Percentiles rank a stretch among this genome's conserved stretches.
Conservation (phyloP, 2,113 vertebrate species). For the Dasyornis broadbenti region DNA sequence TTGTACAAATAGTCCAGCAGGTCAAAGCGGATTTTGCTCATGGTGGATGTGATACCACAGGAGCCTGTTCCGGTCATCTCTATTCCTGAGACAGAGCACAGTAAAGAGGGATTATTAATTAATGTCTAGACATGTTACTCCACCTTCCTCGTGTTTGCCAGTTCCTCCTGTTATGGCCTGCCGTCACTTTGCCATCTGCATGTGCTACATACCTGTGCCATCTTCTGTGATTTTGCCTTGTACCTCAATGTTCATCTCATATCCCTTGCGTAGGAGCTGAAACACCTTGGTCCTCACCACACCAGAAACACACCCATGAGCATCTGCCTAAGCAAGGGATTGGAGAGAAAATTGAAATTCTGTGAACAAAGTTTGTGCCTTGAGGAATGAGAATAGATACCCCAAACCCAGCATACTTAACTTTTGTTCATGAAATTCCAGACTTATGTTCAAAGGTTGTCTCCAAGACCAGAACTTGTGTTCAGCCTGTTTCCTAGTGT, state of each 20-base stretch:
- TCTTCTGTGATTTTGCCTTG: slow-evolving; percentile 70
- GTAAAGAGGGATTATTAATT: not conserved
- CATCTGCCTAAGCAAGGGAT: slow-evolving; percentile 59
- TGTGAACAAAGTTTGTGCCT: not conserved
- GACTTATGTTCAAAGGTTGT: not conserved
- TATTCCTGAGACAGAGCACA: slow-evolving; percentile 36
- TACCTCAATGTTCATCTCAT: slow-evolving; percentile 61
- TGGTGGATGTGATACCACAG: slow-evolving; percentile 46
- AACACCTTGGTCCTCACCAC: slow-evolving; percentile 67
- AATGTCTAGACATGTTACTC: not conserved
- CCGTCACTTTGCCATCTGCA: not conserved
- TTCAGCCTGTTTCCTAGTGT: not conserved
- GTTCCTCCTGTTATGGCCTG: not conserved
- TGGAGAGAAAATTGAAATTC: not conserved
- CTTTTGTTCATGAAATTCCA: not conserved
- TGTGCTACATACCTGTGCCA: slow-evolving; percentile 67
- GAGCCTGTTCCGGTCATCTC: slow-evolving; percentile 44
- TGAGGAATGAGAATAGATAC: not conserved
- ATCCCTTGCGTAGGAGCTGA: slow-evolving; percentile 61
- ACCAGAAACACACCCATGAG: slow-evolving; percentile 55
- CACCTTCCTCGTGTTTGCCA: not conserved
- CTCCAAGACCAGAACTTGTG: not conserved
- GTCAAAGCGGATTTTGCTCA: slow-evolving; percentile 69
- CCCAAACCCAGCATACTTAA: not conserved
- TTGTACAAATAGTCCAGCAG: slow-evolving; percentile 60